phyloP scores from a whole-genome alignment of 2,888 invertebrate genomes.

The Clepsis dumicolana region DNA sequence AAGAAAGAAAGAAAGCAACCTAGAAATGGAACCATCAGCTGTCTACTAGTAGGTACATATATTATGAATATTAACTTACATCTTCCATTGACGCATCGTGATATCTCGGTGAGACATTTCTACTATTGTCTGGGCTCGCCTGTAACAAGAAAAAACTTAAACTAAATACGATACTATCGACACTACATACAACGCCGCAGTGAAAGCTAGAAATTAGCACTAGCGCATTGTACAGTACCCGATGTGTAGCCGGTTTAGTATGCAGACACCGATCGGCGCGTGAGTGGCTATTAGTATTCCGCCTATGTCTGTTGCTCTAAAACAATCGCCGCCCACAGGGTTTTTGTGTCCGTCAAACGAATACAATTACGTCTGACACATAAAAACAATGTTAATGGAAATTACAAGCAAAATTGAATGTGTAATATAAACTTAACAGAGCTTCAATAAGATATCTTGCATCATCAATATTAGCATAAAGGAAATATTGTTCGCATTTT shows the following conservation, averaged over 20 bases:
- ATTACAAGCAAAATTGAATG: constrained; percentile 52
- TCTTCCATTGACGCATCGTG: constrained; percentile 83
- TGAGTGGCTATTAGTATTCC: constrained; percentile 69
- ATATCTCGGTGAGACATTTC: constrained; percentile 81
- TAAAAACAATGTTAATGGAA: constrained; percentile 64
- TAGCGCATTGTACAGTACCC: constrained; percentile 28
- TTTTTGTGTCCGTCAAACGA: constrained; percentile 67
- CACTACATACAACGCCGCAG: constrained; percentile 22
- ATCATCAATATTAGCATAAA: constrained; percentile 22
- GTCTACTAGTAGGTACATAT: constrained; percentile 3
- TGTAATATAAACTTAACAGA: constrained; percentile 21
- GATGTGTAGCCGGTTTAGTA: constrained; percentile 32
- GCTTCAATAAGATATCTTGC: constrained; percentile 11
- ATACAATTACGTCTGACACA: constrained; percentile 69
- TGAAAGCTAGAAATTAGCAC: constrained; percentile 40
- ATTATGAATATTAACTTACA: constrained; percentile 62
- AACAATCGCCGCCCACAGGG: constrained; percentile 71
- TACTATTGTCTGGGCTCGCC: constrained; percentile 84
- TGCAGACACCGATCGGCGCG: constrained; percentile 51
- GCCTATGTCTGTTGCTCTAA: constrained; percentile 65
- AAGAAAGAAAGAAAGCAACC: too few relatives aligned
- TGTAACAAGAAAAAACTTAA: constrained; percentile 65
- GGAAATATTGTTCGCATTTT: neutral
- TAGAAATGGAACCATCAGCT: neutral
- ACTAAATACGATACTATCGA: neutral